Conservation (phyloP, 2,888 invertebrate genomes). For the Caenorhabditis sinica region DNA sequence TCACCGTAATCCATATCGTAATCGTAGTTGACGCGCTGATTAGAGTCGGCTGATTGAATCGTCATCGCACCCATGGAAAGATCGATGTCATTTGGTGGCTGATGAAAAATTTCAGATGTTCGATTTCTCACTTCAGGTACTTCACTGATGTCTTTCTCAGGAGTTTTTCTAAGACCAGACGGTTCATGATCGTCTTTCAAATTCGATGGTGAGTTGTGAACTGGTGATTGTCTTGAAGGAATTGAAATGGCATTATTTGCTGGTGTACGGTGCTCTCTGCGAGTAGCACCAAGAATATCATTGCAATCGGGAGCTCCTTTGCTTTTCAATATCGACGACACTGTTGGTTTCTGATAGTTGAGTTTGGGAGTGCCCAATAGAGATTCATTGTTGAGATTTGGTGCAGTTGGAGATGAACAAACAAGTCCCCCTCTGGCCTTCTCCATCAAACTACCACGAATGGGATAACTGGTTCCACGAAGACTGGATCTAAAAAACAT, state of each 20-base stretch:
- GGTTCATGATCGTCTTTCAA: too few relatives aligned
- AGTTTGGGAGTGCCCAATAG: neutral
- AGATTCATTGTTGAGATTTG: neutral
- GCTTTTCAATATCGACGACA: neutral
- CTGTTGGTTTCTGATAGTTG: neutral
- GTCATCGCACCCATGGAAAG: too few relatives aligned
- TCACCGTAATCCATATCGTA: slow-evolving; percentile 10
- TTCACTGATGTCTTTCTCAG: too few relatives aligned
- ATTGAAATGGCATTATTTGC: neutral
- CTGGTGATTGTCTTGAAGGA: too few relatives aligned
- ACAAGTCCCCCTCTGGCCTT: neutral
- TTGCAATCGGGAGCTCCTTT: neutral
- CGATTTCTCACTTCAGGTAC: too few relatives aligned
- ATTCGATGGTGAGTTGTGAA: too few relatives aligned
- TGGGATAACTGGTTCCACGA: neutral
- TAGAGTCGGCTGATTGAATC: too few relatives aligned
- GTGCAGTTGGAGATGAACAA: neutral
- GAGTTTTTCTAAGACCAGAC: too few relatives aligned
- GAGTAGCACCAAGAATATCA: neutral
- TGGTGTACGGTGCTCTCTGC: neutral
- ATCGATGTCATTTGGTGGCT: too few relatives aligned
- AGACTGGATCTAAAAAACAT: neutral
- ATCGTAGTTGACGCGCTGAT: too few relatives aligned
- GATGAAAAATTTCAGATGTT: too few relatives aligned
- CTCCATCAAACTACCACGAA: neutral